Percentiles rank a stretch among this genome's conserved stretches.
Conservation (phyloP, 2,113 vertebrate species). For the Nestor notabilis region DNA sequence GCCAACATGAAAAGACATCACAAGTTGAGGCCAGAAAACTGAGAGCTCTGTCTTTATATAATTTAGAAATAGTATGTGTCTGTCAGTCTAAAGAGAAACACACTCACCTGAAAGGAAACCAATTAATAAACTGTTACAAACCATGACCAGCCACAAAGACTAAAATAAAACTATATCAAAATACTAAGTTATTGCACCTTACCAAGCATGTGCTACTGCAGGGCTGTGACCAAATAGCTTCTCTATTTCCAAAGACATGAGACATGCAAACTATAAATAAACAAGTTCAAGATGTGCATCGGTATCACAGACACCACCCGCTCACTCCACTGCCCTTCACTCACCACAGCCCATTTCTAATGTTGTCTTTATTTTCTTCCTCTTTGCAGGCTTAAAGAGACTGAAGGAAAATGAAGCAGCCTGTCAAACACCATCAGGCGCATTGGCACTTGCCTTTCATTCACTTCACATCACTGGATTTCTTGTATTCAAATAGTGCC, state of each 20-base stretch:
- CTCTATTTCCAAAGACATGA: constrained; percentile 1
- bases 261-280: constrained; percentile 26
- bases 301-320: not conserved
- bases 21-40: not conserved
- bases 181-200: not conserved
- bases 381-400: not conserved
- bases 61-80: not conserved
- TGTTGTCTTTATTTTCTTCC: not conserved
- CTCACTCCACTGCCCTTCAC: rapidly evolving
- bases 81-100: not conserved
- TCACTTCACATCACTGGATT: rapidly evolving
- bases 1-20: not conserved
- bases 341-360: not conserved
- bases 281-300: not conserved
- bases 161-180: not conserved
- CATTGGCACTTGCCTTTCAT: not conserved
- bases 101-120: not conserved
- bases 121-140: not conserved
- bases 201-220: not conserved
- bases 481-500: not conserved
- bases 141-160: not conserved
- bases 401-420: not conserved
- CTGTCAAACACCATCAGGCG: not conserved
- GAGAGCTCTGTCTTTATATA: not conserved
- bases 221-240: not conserved